These are phyloP conservation scores for Leptatherina wallacei DNA, from an alignment of 2,797 vertebrate species.

Conservation along the genomic window DNA sequence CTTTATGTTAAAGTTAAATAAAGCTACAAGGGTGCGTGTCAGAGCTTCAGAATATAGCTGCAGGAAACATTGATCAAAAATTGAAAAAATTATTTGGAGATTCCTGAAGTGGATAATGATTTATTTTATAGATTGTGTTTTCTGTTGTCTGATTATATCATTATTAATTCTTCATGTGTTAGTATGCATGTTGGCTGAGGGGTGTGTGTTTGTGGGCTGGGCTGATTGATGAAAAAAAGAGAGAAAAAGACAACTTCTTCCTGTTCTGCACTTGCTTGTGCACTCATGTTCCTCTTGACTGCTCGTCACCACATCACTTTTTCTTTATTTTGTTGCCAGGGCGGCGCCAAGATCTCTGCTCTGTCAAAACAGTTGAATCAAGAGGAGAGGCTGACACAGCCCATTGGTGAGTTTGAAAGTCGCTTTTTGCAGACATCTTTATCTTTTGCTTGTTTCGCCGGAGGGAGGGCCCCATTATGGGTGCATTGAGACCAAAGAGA, in stretches of 20 bases:
- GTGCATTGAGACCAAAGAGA: slow-evolving; percentile 24
- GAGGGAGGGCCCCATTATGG: slow-evolving; percentile 25
- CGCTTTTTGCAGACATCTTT: slow-evolving; percentile 4
- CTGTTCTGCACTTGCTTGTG: slow-evolving; percentile 13
- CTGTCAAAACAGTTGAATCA: slow-evolving; percentile 67
- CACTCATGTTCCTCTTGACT: slow-evolving; percentile 43
- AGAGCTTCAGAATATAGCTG: not conserved
- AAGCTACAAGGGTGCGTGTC: not conserved
- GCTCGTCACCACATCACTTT: slow-evolving; percentile 45
- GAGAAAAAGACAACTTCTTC: slow-evolving; percentile 4
- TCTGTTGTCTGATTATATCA: not conserved
- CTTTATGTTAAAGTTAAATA: not conserved
- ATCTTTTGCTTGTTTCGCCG: not conserved
- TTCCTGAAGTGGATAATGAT: not conserved
- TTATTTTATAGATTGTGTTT: not conserved
- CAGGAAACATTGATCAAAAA: not conserved
- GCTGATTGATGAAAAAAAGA: not conserved
- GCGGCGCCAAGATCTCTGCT: slow-evolving; percentile 78
- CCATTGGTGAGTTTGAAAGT: slow-evolving; percentile 90
- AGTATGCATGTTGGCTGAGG: not conserved
- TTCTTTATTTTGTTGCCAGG: slow-evolving; percentile 82
- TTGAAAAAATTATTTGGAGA: not conserved
- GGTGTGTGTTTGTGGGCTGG: slow-evolving; percentile 6
- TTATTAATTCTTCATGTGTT: slow-evolving; percentile 27
- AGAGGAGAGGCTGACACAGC: slow-evolving; percentile 78